phyloP scores from a whole-genome alignment of 1,140 invertebrate species.

The Leptopilina boulardi region DNA sequence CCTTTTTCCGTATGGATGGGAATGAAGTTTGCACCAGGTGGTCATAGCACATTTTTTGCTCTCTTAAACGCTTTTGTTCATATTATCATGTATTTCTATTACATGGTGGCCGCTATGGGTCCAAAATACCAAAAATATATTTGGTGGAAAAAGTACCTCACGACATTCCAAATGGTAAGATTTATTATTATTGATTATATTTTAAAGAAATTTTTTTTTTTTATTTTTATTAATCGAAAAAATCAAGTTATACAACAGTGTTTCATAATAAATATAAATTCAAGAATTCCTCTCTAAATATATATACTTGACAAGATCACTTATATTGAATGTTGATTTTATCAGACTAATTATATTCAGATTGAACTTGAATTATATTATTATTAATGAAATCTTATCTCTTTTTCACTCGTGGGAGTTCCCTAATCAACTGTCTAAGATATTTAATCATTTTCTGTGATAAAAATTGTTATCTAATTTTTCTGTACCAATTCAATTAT shows the following conservation, averaged over 20 bases:
- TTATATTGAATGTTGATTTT: neutral
- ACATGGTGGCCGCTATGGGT: slow-evolving; percentile 93
- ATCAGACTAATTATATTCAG: slow-evolving; percentile 6
- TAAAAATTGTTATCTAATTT: neutral
- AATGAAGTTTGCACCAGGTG: slow-evolving; percentile 96
- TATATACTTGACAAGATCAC: neutral
- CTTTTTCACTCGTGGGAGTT: neutral
- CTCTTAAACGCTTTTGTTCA: slow-evolving; percentile 95
- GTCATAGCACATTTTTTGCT: slow-evolving; percentile 94
- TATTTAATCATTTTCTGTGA: neutral
- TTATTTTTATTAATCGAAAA: too few relatives aligned
- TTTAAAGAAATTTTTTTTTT: neutral
- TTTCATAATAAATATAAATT: neutral
- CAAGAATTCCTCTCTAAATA: neutral
- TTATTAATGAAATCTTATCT: neutral
- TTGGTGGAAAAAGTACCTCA: slow-evolving; percentile 98
- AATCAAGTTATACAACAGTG: too few relatives aligned
- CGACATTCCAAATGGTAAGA: slow-evolving; percentile 92
- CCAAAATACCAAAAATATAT: slow-evolving; percentile 92
- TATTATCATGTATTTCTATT: slow-evolving; percentile 96
- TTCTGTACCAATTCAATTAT: too few relatives aligned
- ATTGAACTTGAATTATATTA: slow-evolving; percentile 3
- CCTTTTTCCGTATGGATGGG: slow-evolving; percentile 97
- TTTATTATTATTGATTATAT: neutral
- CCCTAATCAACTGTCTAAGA: neutral